phyloP scores from a whole-genome alignment of 1,140 invertebrate species.

The Centruroides sculpturatus region DNA sequence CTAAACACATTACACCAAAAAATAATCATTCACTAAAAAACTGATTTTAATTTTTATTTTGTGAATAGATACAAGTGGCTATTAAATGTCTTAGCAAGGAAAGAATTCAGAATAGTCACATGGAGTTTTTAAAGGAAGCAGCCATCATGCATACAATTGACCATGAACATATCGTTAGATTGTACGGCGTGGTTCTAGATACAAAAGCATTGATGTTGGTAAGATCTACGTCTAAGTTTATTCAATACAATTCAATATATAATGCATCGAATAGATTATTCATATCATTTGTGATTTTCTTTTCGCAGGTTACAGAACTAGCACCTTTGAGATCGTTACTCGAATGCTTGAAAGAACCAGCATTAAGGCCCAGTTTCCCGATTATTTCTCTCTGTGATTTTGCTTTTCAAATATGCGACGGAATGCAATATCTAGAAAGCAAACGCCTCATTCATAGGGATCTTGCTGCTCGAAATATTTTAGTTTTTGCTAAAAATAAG shows the following conservation, averaged over 20 bases:
- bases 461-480: constrained; percentile 83
- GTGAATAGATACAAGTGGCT: constrained; percentile 72
- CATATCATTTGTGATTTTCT: background rate
- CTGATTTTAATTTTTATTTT: background rate
- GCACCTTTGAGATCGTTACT: constrained; percentile 85
- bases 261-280: background rate
- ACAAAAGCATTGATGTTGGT: constrained; percentile 90
- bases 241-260: too few relatives aligned
- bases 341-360: constrained; percentile 88
- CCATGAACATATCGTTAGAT: constrained; percentile 85
- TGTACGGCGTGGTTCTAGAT: constrained; percentile 94
- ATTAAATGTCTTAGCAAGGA: constrained; percentile 91
- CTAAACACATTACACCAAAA: background rate
- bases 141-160: constrained; percentile 96
- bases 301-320: constrained; percentile 69
- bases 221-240: constrained; percentile 7
- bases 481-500: constrained; percentile 89
- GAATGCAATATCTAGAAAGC: constrained; percentile 87
- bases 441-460: constrained; percentile 90
- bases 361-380: constrained; percentile 70
- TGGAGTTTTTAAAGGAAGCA: constrained; percentile 94
- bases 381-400: constrained; percentile 79
- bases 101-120: constrained; percentile 84
- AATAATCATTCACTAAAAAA: background rate
- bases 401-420: constrained; percentile 86